phyloP scores from a whole-genome alignment of 2,888 invertebrate genomes.

The Gari tellinella region DNA sequence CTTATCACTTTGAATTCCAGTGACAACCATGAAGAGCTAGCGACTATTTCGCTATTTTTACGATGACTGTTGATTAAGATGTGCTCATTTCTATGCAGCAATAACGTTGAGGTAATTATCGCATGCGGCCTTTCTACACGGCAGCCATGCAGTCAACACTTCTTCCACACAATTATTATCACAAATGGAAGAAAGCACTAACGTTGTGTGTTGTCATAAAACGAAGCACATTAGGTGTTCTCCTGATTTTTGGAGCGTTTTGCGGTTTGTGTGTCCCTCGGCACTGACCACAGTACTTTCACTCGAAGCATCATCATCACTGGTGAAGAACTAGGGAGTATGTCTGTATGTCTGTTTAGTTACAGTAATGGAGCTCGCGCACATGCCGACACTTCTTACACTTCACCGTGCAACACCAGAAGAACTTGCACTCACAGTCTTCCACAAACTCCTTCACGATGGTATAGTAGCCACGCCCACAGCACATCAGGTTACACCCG shows the following conservation, averaged over 20 bases:
- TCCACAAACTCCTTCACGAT: conserved; percentile 92
- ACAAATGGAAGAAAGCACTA: conserved; percentile 10
- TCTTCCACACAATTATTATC: conserved; percentile 34
- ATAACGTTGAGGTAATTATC: no score
- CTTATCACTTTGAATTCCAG: not conserved
- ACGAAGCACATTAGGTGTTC: conserved; percentile 60
- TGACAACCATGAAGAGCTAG: not conserved
- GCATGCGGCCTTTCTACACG: no score
- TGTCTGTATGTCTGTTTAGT: conserved; percentile 85
- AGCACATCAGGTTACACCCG: conserved; percentile 94
- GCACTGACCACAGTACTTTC: not conserved
- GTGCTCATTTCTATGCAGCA: no score
- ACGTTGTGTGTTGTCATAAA: not conserved
- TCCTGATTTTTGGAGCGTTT: not conserved
- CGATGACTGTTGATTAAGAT: no score
- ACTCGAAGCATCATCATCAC: not conserved
- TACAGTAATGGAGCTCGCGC: conserved; percentile 94
- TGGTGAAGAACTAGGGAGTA: no score
- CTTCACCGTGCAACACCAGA: conserved; percentile 95
- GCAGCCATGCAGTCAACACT: no score
- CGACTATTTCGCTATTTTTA: no score
- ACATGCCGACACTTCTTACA: conserved; percentile 91
- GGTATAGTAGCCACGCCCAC: conserved; percentile 93
- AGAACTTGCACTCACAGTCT: conserved; percentile 95
- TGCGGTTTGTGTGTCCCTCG: not conserved